Conservation (phyloP, 1,140 invertebrate genomes). For the Heliothis virescens region DNA sequence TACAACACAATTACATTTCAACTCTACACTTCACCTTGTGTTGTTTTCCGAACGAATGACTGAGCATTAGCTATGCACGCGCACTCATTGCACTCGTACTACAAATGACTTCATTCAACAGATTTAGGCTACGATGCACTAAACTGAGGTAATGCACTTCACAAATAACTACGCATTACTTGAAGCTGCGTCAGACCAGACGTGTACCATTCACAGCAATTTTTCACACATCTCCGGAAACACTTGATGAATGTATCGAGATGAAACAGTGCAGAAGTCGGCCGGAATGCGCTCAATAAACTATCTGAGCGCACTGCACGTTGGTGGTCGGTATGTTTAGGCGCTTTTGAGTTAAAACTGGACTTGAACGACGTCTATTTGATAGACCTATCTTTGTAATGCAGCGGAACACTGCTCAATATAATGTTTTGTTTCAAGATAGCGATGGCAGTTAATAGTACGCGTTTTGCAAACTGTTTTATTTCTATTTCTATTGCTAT, state of each 20-base stretch:
- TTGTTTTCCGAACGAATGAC: no score
- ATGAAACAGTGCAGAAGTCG: conserved; percentile 28
- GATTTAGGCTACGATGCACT: not conserved
- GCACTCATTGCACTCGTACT: not conserved
- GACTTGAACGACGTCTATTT: not conserved
- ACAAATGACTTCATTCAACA: not conserved
- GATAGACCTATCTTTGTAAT: conserved; percentile 16
- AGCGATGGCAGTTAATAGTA: not conserved
- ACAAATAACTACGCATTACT: not conserved
- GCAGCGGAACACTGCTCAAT: no score
- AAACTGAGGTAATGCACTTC: not conserved
- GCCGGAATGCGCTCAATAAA: conserved; percentile 41
- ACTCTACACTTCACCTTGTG: no score
- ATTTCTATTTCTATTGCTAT: no score
- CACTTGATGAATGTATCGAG: conserved; percentile 38
- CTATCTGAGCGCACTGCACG: conserved; percentile 10
- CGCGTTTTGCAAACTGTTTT: not conserved
- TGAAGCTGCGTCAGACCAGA: not conserved
- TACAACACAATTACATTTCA: no score
- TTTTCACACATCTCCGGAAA: conserved; percentile 31
- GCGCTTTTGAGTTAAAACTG: conserved; percentile 31
- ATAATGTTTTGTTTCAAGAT: conserved; percentile 1
- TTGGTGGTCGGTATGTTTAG: conserved; percentile 40
- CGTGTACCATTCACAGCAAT: conserved; percentile 6
- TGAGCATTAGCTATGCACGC: no score